Evolutionary conservation across 2,113 vertebrate genomes (phyloP), one percentile per base, ranked within the genome.

Genomic region (Acanthisitta chloris): DNA sequence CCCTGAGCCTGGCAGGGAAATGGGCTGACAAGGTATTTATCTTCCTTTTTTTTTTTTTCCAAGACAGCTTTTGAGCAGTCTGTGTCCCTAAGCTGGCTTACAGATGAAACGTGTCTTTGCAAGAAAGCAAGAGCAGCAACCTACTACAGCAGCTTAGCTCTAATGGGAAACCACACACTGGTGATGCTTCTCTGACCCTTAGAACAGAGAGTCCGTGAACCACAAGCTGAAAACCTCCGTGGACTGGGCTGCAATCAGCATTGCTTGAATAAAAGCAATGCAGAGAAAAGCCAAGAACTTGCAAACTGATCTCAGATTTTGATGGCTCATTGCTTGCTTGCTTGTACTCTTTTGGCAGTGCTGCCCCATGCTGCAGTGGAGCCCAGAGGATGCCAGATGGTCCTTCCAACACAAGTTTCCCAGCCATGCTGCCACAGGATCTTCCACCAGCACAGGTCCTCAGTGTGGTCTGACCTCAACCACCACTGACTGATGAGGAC

Each of bases 371-470:
- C 62, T 45, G 86, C 88, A 48, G 61, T 0, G 3, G 29, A 89
- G 52, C 36, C 48, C 62, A 6, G 28, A 9, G 2, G 26, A 48
- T 80, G 61, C 49, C 40, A 29, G n/a, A 20, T 31, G 9, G 21
- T 2, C 36, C 61, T 17, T 33, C 54, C 78, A 86, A 13, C 23
- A 34, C n/a, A 33, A 26, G 25, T 36, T 26, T 79, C 36, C 65
- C 70, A 76, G 51, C 46, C 54, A 7, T 0, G 7, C 6, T 58
- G 59, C 40, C 71, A 65, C 20, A 6, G 0, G 14, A 10, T 26
- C 61, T 40, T 42, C 55, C 55, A 65, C 62, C 66, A 31, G 36
- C 4, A 0, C 0, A 3, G 65, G 38, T 2, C 34, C 71, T 9
- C 36, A 76, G 40, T 33, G 6, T 4, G 8, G 55, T 78, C 72